Conservation (phyloP, 2,113 vertebrate genomes). For the Perognathus longimembris region DNA sequence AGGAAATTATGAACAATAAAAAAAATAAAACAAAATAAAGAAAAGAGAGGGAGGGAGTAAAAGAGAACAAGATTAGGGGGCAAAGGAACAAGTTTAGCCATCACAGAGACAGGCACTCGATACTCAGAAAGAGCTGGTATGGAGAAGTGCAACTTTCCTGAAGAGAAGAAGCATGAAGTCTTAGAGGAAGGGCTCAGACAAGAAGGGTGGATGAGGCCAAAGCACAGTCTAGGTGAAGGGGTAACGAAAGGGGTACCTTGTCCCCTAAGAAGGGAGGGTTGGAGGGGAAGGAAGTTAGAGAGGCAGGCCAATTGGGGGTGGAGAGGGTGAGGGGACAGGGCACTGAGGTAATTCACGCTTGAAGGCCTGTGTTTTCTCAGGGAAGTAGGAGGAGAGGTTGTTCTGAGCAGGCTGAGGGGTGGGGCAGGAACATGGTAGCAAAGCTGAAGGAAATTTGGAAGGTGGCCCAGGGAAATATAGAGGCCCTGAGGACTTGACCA, state of each 20-base stretch:
- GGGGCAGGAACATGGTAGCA: conserved; percentile 17
- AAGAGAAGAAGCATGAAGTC: conserved; percentile 1
- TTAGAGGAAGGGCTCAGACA: conserved; percentile 14
- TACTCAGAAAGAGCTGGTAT: background rate
- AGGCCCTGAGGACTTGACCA: conserved; percentile 13
- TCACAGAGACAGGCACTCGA: conserved; percentile 9
- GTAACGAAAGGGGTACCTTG: conserved; percentile 69
- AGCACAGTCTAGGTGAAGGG: background rate
- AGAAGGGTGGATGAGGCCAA: conserved; percentile 47
- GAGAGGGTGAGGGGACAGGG: background rate
- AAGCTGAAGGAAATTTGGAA: conserved; percentile 63
- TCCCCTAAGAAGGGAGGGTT: conserved; percentile 58
- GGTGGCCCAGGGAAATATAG: conserved; percentile 35
- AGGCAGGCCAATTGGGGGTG: background rate
- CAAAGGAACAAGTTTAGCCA: background rate
- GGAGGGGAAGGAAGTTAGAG: conserved; percentile 59
- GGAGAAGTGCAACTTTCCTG: conserved; percentile 1
- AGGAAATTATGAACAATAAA: too few relatives aligned
- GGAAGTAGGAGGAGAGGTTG: conserved; percentile 66
- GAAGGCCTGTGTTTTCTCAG: conserved; percentile 79
- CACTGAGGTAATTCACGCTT: conserved; percentile 73
- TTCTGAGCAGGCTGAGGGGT: conserved; percentile 36
- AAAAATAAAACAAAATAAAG: too few relatives aligned
- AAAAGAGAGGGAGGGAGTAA: background rate
- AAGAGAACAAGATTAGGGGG: background rate